Evolutionary conservation across 2,888 invertebrate species (phyloP).

Genomic region (Spisula subtruncata): DNA sequence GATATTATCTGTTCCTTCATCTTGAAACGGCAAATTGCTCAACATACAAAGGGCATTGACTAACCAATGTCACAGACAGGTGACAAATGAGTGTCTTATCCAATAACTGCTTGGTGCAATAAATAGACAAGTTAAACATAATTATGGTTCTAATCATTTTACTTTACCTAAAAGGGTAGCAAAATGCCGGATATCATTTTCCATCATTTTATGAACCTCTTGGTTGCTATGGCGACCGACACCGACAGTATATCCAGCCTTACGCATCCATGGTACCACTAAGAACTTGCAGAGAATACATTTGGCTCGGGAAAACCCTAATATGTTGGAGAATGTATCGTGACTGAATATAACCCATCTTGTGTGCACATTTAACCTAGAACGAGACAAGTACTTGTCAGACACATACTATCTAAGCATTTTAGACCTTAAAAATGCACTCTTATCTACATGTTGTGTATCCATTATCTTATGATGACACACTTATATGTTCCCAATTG

Average conservation of each 20-base stretch:
- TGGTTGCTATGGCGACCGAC: constrained; percentile 84
- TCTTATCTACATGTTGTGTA: too few species aligned
- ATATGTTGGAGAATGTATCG: constrained; percentile 17
- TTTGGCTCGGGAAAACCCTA: neutral
- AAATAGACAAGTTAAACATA: too few species aligned
- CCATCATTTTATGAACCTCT: constrained; percentile 83
- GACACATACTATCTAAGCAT: neutral
- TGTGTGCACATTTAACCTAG: constrained; percentile 61
- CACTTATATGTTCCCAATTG: neutral
- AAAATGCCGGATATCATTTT: constrained; percentile 83
- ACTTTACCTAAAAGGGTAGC: constrained; percentile 82
- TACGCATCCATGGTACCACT: neutral
- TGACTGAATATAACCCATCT: constrained; percentile 54
- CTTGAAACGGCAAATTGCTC: too few species aligned
- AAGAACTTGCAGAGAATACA: neutral
- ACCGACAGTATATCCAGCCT: constrained; percentile 75
- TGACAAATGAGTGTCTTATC: too few species aligned
- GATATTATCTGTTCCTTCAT: too few species aligned
- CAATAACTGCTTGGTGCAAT: too few species aligned
- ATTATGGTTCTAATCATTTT: too few species aligned
- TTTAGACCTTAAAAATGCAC: neutral
- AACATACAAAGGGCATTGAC: too few species aligned
- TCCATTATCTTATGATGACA: neutral
- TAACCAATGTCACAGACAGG: too few species aligned
- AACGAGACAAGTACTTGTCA: neutral